Evolutionary conservation across 2,888 invertebrate genomes (phyloP).

Genomic region (Plutella xylostella): DNA sequence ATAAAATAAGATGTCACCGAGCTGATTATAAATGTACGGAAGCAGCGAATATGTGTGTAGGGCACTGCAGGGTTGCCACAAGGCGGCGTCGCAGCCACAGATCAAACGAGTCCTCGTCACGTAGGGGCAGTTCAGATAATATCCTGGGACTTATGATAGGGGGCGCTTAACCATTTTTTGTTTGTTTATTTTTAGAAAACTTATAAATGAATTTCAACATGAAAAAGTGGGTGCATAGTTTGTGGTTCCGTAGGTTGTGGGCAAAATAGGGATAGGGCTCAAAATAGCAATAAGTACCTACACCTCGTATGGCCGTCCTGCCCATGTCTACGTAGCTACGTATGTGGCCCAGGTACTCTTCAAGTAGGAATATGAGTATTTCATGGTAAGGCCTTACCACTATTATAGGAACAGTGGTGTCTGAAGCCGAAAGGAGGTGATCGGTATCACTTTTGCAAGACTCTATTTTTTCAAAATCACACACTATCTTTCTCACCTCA

Average conservation of each 20-base stretch:
- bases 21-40: conserved; percentile 63
- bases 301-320: too few relatives aligned
- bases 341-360: too few relatives aligned
- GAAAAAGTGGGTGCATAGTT: too few relatives aligned
- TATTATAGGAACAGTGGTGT: too few relatives aligned
- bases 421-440: too few relatives aligned
- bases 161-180: conserved; percentile 54
- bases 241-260: conserved; percentile 27
- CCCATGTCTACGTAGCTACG: too few relatives aligned
- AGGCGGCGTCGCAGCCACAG: conserved; percentile 34
- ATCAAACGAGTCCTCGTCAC: conserved; percentile 55
- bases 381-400: too few relatives aligned
- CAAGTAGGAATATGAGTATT: too few relatives aligned
- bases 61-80: neutral
- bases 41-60: conserved; percentile 50
- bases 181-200: conserved; percentile 24
- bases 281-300: conserved; percentile 4
- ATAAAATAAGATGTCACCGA: too few relatives aligned
- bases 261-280: conserved; percentile 24
- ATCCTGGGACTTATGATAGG: conserved; percentile 34
- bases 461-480: too few relatives aligned
- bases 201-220: neutral
- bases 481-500: too few relatives aligned
- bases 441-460: too few relatives aligned
- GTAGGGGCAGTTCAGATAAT: conserved; percentile 54